These are phyloP conservation scores for Drosophila sturtevanti DNA, from an alignment of 1,140 invertebrate species.

Conservation along the genomic window DNA sequence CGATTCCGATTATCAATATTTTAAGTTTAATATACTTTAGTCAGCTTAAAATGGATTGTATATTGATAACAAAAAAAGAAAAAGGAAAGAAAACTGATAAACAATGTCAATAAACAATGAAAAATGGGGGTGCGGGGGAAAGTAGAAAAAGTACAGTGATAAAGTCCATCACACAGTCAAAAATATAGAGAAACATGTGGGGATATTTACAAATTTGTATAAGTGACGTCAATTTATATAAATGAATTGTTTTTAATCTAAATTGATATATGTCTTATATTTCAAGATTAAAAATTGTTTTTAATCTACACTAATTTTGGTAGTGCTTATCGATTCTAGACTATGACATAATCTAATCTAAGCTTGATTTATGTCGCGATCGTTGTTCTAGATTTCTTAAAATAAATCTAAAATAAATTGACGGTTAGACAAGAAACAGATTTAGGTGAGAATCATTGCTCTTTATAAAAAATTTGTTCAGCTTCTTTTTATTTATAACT, in stretches of 20 bases:
- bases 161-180: neutral
- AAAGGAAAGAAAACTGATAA: neutral
- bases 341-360: neutral
- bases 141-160: neutral
- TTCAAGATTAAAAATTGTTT: too few species aligned
- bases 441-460: too few species aligned
- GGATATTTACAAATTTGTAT: neutral
- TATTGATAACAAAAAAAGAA: neutral
- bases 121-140: neutral
- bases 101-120: neutral
- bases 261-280: too few species aligned
- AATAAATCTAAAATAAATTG: too few species aligned
- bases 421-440: too few species aligned
- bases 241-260: neutral
- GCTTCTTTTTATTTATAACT: too few species aligned
- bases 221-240: neutral
- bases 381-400: too few species aligned
- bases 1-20: neutral
- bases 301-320: neutral
- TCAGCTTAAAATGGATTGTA: slow-evolving; percentile 4
- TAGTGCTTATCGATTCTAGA: neutral
- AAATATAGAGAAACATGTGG: neutral
- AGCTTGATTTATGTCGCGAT: too few species aligned
- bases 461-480: too few species aligned
- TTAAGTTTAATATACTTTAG: neutral